Percentiles rank a stretch among this genome's conserved stretches.
Evolutionary conservation across 2,113 vertebrate species (phyloP).

Genomic region (Cynocephalus volans): DNA sequence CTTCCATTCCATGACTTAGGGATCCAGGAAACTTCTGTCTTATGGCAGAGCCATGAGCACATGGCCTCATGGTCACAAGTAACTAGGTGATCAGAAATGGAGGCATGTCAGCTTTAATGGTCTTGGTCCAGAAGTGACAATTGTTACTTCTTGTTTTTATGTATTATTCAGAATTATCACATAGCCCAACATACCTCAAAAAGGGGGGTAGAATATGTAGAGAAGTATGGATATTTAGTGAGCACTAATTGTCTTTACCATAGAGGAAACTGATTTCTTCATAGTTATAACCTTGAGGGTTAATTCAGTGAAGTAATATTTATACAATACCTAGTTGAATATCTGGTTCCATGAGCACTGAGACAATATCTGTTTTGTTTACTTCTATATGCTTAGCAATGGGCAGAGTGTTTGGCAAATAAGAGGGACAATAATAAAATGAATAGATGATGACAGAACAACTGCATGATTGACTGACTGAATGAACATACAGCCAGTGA

Average conservation of each 20-base stretch:
- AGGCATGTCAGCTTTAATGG: background rate
- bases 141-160: background rate
- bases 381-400: background rate
- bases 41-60: background rate
- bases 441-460: constrained; percentile 15
- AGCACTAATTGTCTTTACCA: background rate
- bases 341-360: background rate
- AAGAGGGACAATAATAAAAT: background rate
- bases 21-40: background rate
- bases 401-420: background rate
- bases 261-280: background rate
- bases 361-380: background rate
- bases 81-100: background rate
- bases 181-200: background rate
- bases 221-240: background rate
- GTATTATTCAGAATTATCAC: background rate
- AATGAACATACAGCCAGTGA: background rate
- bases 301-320: constrained; percentile 18
- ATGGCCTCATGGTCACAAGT: background rate
- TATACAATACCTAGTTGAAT: background rate
- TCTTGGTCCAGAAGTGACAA: background rate
- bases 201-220: background rate
- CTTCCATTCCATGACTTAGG: background rate
- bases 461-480: background rate
- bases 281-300: background rate